Evolutionary conservation across 64 coral and sea anemone species (phyloP).

Genomic region (Dendrophyllia cribrosa): DNA sequence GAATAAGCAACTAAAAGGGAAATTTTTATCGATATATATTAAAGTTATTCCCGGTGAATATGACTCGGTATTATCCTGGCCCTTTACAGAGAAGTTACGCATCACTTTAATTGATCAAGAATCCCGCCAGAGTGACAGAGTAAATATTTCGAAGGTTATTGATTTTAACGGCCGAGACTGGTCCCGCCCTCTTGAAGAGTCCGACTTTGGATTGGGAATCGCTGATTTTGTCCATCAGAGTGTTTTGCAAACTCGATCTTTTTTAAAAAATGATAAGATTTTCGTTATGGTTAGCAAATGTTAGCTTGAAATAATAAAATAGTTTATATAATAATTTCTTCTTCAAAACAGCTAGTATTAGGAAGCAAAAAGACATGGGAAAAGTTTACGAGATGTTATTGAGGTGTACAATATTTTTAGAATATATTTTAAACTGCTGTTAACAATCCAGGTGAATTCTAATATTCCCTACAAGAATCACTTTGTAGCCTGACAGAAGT

Average conservation of each 20-base stretch:
- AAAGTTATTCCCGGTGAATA: conserved; percentile 48
- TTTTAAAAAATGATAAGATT: neutral
- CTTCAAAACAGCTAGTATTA: too few relatives aligned
- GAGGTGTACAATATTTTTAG: too few relatives aligned
- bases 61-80: conserved; percentile 44
- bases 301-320: too few relatives aligned
- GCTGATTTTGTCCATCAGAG: neutral
- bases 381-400: too few relatives aligned
- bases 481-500: too few relatives aligned
- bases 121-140: neutral
- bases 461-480: too few relatives aligned
- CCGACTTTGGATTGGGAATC: too few relatives aligned
- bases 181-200: neutral
- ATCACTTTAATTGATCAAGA: conserved; percentile 29
- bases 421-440: too few relatives aligned
- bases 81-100: conserved; percentile 11
- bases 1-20: neutral
- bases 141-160: neutral
- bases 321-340: too few relatives aligned
- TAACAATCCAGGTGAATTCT: too few relatives aligned
- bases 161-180: neutral
- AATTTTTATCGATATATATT: neutral
- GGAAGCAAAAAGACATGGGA: too few relatives aligned
- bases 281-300: conserved; percentile 9
- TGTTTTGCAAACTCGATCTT: neutral